These are phyloP conservation scores for Aethina tumida DNA, from an alignment of 1,140 invertebrate genomes.

Conservation along the genomic window DNA sequence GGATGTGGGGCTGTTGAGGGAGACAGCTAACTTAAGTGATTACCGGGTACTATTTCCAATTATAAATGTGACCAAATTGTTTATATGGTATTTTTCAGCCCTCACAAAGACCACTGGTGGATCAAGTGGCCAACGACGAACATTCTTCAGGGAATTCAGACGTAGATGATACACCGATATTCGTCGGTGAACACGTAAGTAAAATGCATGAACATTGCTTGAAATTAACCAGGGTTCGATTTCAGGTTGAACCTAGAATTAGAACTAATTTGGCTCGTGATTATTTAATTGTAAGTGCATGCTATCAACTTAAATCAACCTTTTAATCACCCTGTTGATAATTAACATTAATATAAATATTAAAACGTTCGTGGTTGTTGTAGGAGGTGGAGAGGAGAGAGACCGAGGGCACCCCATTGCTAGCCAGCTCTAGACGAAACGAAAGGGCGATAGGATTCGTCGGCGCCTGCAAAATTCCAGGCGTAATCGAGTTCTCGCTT, in stretches of 20 bases:
- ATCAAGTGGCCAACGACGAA: conserved; percentile 23
- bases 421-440: conserved; percentile 15
- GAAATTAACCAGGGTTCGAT: too few relatives aligned
- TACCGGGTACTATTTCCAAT: neutral
- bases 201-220: too few relatives aligned
- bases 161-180: conserved; percentile 34
- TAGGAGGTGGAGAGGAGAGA: conserved; percentile 40
- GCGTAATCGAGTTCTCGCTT: conserved; percentile 88
- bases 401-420: conserved; percentile 38
- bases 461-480: conserved; percentile 75
- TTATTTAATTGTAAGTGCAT: neutral
- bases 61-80: neutral
- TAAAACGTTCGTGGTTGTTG: conserved; percentile 14
- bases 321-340: neutral
- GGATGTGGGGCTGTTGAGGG: conserved; percentile 48
- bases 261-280: too few relatives aligned
- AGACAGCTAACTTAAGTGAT: conserved; percentile 3
- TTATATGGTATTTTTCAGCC: neutral
- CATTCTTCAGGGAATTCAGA: conserved; percentile 27
- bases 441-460: conserved; percentile 66
- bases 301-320: neutral
- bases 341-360: neutral
- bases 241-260: too few relatives aligned
- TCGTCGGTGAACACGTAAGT: conserved; percentile 34
- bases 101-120: conserved; percentile 20